Evolutionary conservation across 2,797 vertebrate species (phyloP).

Genomic region (Potorous gilbertii): DNA sequence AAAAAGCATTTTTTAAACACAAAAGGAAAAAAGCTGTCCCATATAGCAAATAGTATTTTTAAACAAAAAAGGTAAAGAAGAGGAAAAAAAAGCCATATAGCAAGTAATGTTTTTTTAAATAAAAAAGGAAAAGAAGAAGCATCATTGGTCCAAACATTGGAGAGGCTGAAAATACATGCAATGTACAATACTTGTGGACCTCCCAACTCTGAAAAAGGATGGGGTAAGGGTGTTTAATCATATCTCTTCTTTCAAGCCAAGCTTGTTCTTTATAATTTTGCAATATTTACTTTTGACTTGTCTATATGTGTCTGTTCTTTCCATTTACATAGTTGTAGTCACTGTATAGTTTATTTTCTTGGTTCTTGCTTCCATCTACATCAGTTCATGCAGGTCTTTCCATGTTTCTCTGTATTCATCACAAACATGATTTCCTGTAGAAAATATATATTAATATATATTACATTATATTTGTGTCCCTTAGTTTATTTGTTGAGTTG

Average conservation of each 20-base stretch:
- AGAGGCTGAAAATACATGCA: neutral
- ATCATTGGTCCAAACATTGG: neutral
- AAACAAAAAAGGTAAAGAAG: too few species aligned
- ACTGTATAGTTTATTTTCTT: neutral
- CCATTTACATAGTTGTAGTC: neutral
- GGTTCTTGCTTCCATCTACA: neutral
- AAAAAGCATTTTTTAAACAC: too few species aligned
- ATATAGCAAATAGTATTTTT: too few species aligned
- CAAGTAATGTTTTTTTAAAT: neutral
- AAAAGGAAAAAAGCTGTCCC: too few species aligned
- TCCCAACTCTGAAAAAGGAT: neutral
- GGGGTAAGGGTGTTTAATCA: neutral
- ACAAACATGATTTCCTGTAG: neutral
- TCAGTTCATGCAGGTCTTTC: neutral
- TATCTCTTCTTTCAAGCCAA: neutral
- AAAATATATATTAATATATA: too few species aligned
- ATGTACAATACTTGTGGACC: neutral
- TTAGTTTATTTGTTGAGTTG: neutral
- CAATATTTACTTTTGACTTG: neutral
- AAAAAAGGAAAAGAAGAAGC: neutral
- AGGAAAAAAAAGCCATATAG: neutral
- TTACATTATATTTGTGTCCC: neutral
- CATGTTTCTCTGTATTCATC: neutral
- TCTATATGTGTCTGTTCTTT: neutral
- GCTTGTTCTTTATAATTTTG: neutral